Evolutionary conservation across 2,888 invertebrate genomes (phyloP).

Genomic region (Argyresthia albistria): DNA sequence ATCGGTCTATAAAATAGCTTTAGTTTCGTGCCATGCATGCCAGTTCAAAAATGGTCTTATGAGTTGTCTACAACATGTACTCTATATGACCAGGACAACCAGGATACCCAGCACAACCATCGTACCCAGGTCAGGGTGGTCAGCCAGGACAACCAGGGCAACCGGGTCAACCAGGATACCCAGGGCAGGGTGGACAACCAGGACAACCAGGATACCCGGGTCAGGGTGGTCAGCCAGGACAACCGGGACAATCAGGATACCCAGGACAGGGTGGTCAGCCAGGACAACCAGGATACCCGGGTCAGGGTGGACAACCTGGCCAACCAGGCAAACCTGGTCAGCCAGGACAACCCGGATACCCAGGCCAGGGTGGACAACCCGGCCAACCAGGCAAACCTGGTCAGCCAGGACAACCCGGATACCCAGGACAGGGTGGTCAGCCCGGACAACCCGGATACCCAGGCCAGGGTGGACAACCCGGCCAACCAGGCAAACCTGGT

Average conservation of each 20-base stretch:
- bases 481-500: constrained; percentile 9
- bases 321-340: constrained; percentile 1
- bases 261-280: no score
- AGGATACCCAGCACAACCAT: constrained; percentile 3
- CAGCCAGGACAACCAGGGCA: no score
- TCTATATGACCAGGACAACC: constrained; percentile 8
- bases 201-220: background rate
- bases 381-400: background rate
- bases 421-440: constrained; percentile 2
- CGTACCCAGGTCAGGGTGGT: constrained; percentile 1
- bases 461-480: constrained; percentile 10
- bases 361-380: background rate
- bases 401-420: background rate
- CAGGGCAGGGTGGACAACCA: constrained; percentile 6
- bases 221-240: no score
- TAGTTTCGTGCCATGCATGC: no score
- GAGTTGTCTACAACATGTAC: no score
- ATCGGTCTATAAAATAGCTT: no score
- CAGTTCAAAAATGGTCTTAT: no score
- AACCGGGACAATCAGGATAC: no score
- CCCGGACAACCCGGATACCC: constrained; percentile 5
- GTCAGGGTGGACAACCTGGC: constrained; percentile 4
- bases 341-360: background rate
- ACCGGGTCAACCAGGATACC: background rate
- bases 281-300: no score